Evolutionary conservation across 2,797 vertebrate genomes (phyloP).

Genomic region (Oryzias dopingdopingensis): DNA sequence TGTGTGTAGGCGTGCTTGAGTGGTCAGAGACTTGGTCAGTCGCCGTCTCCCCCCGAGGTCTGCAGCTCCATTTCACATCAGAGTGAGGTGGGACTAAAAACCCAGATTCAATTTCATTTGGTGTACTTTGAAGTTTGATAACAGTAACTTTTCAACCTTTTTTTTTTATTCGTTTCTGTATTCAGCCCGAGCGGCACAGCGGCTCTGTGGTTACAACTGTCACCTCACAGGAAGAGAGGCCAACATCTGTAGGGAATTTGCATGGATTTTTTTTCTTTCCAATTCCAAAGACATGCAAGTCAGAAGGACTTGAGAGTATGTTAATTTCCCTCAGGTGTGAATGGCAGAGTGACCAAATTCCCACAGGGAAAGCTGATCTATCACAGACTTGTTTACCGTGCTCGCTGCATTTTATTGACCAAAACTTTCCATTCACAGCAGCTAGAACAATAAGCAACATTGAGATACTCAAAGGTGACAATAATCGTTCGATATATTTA

Average conservation of each 20-base stretch:
- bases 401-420: constrained; percentile 11
- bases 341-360: constrained; percentile 43
- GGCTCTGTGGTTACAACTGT: constrained; percentile 44
- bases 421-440: constrained; percentile 21
- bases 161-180: constrained; percentile 27
- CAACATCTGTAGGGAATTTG: constrained; percentile 46
- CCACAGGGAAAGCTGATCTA: constrained; percentile 31
- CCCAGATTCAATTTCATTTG: constrained; percentile 57
- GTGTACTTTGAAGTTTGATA: constrained; percentile 63
- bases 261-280: constrained; percentile 53
- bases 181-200: constrained; percentile 31
- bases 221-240: constrained; percentile 36
- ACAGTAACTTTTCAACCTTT: constrained; percentile 45
- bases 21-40: constrained; percentile 32
- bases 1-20: constrained; percentile 5
- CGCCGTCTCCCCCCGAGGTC: constrained; percentile 49
- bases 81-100: constrained; percentile 58
- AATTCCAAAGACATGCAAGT: constrained; percentile 54
- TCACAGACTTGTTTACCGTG: constrained; percentile 50
- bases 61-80: constrained; percentile 58
- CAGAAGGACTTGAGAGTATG: constrained; percentile 39
- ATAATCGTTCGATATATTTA: no score
- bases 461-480: no score
- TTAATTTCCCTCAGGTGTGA: constrained; percentile 52
- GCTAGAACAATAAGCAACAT: background rate